Base-by-base conservation (phyloP, 2,113 vertebrate species). In the Tragelaphus scriptus region DNA sequence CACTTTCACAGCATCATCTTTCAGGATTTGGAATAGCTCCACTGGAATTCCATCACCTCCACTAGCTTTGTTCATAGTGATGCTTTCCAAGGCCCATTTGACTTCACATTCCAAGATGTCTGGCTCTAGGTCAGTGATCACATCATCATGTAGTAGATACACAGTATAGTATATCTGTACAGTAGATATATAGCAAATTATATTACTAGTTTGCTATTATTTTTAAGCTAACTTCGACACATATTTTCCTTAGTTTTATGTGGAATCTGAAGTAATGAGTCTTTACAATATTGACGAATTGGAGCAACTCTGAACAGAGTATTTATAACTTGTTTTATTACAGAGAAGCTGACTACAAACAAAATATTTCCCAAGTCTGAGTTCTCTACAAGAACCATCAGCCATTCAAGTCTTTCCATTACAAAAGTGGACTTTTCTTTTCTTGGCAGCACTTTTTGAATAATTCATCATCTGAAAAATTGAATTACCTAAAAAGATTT, bases 321-420 rank as follows among this genome's bases (percentile, higher is more conserved):
- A 55, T 49, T 96, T 56, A 58, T 87, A 81, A 87, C 23, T 96
- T 88, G 30, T 77, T 88, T 79, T 92, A 85, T 92, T 95, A 63
- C 14, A 94, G 55, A 88, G 47, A 77, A 9, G 30, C 58, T 85
- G 32, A 4, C 26, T 61, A n/a, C 14, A 82, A 91, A 63, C 19
- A 92, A 89, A 40, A 17, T 47, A 47, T 36, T 88, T 88, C n/a
- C 19, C 63, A 79, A 88, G 28, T 84, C 82, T 94, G n/a, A 47
- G 19, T 61, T 94, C 14, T 84, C 25, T 84, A 21, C 4, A 30
- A 40, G 61, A 84, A 55, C 47, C 4, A 17, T 85, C 13, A 94
- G 47, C 44, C 16, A 21, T 77, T 88, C n/a, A 79, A 88, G 55
- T 91, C 26, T 68, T 87, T 85, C 82, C 55, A 92, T 85, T 65